These are phyloP conservation scores for Leucopternis melanops DNA, from an alignment of 2,113 vertebrate genomes.

Conservation along the genomic window DNA sequence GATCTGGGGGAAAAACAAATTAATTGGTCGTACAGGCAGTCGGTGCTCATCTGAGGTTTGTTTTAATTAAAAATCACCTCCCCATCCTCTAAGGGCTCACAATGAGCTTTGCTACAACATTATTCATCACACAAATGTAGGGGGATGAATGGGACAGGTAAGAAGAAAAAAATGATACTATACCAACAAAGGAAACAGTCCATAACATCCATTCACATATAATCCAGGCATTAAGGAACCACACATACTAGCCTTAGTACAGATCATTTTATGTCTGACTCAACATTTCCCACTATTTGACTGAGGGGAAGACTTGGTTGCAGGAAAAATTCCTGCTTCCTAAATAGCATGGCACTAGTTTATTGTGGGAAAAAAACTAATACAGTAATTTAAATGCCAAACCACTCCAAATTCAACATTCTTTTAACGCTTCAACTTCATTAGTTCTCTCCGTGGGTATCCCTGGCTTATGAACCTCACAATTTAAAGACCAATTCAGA, in stretches of 20 bases:
- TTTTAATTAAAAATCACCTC: not conserved
- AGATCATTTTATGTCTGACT: not conserved
- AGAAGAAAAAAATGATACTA: not conserved
- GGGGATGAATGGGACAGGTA: not conserved
- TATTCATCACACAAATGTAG: not conserved
- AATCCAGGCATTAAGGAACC: not conserved
- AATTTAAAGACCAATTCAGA: slow-evolving; percentile 4
- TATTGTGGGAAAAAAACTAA: not conserved
- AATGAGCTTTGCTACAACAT: not conserved
- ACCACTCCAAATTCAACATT: not conserved
- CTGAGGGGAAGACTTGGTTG: not conserved
- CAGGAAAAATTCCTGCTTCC: not conserved
- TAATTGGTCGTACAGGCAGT: too few relatives aligned
- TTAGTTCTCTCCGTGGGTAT: not conserved
- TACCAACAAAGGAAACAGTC: not conserved
- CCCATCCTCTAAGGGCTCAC: not conserved
- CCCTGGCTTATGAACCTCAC: not conserved
- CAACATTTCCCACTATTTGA: not conserved
- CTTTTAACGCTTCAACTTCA: slow-evolving; percentile 31
- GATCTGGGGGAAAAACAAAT: too few relatives aligned
- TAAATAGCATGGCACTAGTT: not conserved
- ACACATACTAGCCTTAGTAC: not conserved
- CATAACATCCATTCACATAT: not conserved
- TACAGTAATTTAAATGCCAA: slow-evolving; percentile 6
- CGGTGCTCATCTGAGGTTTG: too few relatives aligned